Percentiles rank a stretch among this genome's conserved stretches.
Evolutionary conservation across 2,888 invertebrate species (phyloP).

Genomic region (Limulus polyphemus): DNA sequence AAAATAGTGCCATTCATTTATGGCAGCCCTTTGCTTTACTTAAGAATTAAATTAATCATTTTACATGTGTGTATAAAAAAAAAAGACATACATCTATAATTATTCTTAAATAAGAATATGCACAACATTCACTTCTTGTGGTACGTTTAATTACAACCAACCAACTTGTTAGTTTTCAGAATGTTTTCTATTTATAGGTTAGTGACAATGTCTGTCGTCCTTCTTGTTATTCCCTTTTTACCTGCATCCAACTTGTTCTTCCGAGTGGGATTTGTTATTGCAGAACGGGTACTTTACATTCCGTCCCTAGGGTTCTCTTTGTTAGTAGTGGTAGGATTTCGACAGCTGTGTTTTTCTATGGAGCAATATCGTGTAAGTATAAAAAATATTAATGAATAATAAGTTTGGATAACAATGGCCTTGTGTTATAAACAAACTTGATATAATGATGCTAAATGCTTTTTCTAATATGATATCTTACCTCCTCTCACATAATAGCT

Average conservation of each 20-base stretch:
- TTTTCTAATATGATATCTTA: too few relatives aligned
- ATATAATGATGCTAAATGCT: too few relatives aligned
- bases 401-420: background rate
- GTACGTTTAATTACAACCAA: conserved; percentile 5
- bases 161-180: background rate
- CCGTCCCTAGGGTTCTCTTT: conserved; percentile 69
- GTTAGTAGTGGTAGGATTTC: conserved; percentile 51
- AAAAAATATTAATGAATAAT: conserved; percentile 1
- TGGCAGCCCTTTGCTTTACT: too few relatives aligned
- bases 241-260: conserved; percentile 73
- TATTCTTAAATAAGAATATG: background rate
- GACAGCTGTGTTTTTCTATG: conserved; percentile 21
- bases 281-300: conserved; percentile 70
- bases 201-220: conserved; percentile 45
- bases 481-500: background rate
- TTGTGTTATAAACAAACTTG: background rate
- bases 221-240: conserved; percentile 61
- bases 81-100: too few relatives aligned
- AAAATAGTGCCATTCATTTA: too few relatives aligned
- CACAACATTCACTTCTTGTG: background rate
- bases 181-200: conserved; percentile 10
- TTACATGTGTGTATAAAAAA: too few relatives aligned
- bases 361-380: conserved; percentile 9
- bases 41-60: too few relatives aligned
- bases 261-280: conserved; percentile 78